Conservation (phyloP, 2,888 invertebrate species). For the Boloria euphrosyne region DNA sequence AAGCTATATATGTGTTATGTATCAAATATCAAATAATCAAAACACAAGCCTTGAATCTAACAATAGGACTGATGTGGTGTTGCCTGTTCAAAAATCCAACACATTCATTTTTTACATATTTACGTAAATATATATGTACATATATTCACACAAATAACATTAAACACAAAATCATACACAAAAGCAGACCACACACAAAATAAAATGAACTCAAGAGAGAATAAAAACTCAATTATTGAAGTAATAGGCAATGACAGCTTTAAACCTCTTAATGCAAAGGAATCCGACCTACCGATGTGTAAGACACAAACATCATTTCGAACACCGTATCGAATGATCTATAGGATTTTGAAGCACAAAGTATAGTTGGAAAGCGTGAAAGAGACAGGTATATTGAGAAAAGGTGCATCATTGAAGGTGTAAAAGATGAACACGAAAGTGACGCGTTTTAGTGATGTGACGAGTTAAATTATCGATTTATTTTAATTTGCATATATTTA, state of each 20-base stretch:
- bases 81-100: no score
- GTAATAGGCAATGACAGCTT: slow-evolving; percentile 52
- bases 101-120: no score
- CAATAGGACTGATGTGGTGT: no score
- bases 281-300: slow-evolving; percentile 13
- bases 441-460: slow-evolving; percentile 67
- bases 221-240: slow-evolving; percentile 42
- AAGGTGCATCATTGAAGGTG: slow-evolving; percentile 58
- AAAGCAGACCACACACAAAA: slow-evolving; percentile 37
- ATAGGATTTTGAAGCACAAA: slow-evolving; percentile 23
- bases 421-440: slow-evolving; percentile 80
- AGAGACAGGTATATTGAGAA: slow-evolving; percentile 51
- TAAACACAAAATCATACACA: slow-evolving; percentile 9
- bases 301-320: background rate
- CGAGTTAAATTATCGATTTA: slow-evolving; percentile 14
- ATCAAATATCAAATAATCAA: no score
- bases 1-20: no score
- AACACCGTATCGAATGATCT: slow-evolving; percentile 27
- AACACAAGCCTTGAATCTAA: no score
- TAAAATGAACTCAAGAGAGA: slow-evolving; percentile 37
- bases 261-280: slow-evolving; percentile 47
- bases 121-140: no score
- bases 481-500: background rate
- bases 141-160: background rate
- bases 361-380: slow-evolving; percentile 44